Evolutionary conservation across 2,797 vertebrate genomes (phyloP), one percentile per base, ranked within the genome.

Genomic region (Glyptemys insculpta): DNA sequence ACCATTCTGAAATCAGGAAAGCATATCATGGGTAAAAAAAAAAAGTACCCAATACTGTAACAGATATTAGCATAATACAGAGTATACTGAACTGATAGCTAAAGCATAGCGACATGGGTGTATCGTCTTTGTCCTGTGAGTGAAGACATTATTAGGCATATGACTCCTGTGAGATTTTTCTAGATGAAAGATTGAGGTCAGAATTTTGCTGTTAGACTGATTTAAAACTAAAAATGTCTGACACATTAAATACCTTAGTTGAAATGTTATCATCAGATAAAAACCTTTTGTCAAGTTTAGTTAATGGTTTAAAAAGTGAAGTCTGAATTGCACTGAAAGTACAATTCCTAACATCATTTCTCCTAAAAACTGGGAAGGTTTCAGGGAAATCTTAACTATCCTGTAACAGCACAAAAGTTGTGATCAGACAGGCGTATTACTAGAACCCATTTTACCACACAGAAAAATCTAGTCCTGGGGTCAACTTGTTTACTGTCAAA

Each of bases 221-320:
- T 94, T 83, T 95, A 68, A 81, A 95, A 18, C 87, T 97, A 96
- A 97, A 31, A 59, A 5, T 91, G 84, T 87, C 91, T 97, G 95
- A 90, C 96, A 93, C 41, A 44, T 83, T 94, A 87, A 97, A 96
- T 94, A 79, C 84, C 93, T 93, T 80, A 21, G 54, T 34, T 95
- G 96, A 96, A 93, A 95, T 87, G 5, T 92, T 91, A 83, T 94
- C 81, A 96, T 95, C 85, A 65, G 62, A 96, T 95, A 88, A 94
- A 95, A 96, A 81, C 92, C 90, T 96, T 97, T 96, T 97, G 95
- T 97, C 96, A 92, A 57, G 79, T 91, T 95, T 78, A 57, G 74
- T 97, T 97, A 97, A 57, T n/a, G 88, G 62, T 80, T 91, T 88
- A 74, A 62, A 82, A 56, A 80, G 29, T 50, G 88, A 98, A 92